These are phyloP conservation scores for Myiozetetes cayanensis DNA, from an alignment of 2,113 vertebrate species.

Conservation along the genomic window DNA sequence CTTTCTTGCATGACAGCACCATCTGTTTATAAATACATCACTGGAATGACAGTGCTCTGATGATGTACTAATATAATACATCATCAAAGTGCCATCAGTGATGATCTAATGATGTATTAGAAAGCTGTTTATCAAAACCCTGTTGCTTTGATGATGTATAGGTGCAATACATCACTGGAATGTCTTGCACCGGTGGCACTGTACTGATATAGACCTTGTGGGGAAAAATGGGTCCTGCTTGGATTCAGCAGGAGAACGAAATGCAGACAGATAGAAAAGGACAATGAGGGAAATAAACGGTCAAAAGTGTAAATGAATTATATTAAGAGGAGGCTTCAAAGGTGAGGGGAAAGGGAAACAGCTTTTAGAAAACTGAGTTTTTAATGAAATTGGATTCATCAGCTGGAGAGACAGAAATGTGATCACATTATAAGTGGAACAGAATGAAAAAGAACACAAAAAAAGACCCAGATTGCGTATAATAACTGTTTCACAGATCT, in stretches of 20 bases:
- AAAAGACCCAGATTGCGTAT: neutral
- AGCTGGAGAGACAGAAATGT: neutral
- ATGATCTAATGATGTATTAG: constrained; percentile 73
- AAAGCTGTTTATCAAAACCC: constrained; percentile 66
- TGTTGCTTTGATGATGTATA: constrained; percentile 57
- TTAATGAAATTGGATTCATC: neutral
- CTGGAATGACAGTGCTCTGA: constrained; percentile 66
- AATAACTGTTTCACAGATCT: neutral
- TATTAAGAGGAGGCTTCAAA: neutral
- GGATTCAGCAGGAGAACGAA: neutral
- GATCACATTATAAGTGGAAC: neutral
- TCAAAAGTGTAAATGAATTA: neutral
- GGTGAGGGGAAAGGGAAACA: neutral
- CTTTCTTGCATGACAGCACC: constrained; percentile 54
- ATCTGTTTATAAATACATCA: constrained; percentile 72
- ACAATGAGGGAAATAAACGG: neutral
- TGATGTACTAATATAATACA: constrained; percentile 72
- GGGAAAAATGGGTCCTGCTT: constrained; percentile 28
- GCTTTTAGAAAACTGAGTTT: neutral
- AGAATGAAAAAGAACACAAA: neutral
- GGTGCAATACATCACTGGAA: constrained; percentile 60
- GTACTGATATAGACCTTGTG: constrained; percentile 16
- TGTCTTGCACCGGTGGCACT: constrained; percentile 25
- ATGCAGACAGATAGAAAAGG: neutral
- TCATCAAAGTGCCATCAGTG: constrained; percentile 72